Base-by-base conservation (phyloP, 2,888 invertebrate species). In the Abscondita cerata region DNA sequence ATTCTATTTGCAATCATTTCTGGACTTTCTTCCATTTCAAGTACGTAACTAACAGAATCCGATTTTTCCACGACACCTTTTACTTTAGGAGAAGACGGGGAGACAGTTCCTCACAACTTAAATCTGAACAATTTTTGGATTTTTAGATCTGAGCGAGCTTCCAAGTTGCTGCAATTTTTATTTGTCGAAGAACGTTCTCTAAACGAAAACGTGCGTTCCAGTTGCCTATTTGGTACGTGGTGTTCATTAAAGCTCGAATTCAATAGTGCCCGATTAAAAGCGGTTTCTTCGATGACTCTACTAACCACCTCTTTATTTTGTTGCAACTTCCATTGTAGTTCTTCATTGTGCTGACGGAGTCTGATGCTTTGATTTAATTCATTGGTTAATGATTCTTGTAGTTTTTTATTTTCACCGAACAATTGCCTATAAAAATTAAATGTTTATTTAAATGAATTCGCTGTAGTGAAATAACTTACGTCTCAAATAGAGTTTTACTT, bases 21-120 rank as follows among this genome's bases (percentile, higher is more conserved):
- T 0, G 91, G 89, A 11, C 88, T 86, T 72, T 88, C 88, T 59
- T 87, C 86, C 75, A 94, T 89, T 77, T 93, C 93, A 25, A 93
- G 82, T 13, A 93, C 92, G 88, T 92, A 94, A 73, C 93, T 92
- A 36, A 94, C 92, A 0, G 93, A 93, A 77, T 93, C 93, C 57
- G 88, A 89, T 77, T 93, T 93, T 77, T 93, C 91, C 1, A 93
- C 91, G 65, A 94, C 89, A 11, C 89, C 92, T 74, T 93, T 93
- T 19, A 93, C 89, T 68, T 90, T 88, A 9, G 91, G 91, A 13
- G 91, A 88, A 8, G 86, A 83, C 0, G 90, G 87, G 87, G 84
- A 58, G 87, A 86, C n/a, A 80, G 73, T 51, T 74, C 76, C 25
- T 78, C 78, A 58, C 71, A 68, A 66, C 77, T 76, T 58, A 76